Evolutionary conservation across 2,113 vertebrate genomes (phyloP).

Genomic region (Semnornis frantzii): DNA sequence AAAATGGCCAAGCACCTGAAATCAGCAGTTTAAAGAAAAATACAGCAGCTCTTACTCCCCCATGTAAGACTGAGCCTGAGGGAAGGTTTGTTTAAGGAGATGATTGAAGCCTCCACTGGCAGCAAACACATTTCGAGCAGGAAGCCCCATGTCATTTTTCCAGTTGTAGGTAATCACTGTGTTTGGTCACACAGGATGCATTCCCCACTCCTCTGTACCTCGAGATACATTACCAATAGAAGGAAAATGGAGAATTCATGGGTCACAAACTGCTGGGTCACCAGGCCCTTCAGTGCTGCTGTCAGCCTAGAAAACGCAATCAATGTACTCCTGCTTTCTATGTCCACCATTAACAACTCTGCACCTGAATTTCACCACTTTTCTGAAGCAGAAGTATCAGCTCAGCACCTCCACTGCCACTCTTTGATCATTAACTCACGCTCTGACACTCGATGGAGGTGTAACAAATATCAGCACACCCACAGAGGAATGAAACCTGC

Average conservation of each 20-base stretch:
- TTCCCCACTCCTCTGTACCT: slow-evolving; percentile 24
- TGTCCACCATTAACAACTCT: slow-evolving; percentile 17
- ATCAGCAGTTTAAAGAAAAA: slow-evolving; percentile 27
- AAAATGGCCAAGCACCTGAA: slow-evolving; percentile 14
- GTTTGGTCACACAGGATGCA: not conserved
- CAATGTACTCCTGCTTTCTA: not conserved
- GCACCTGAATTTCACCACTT: not conserved
- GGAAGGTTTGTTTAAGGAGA: not conserved
- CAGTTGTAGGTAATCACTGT: not conserved
- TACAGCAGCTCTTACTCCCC: not conserved
- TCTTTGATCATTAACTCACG: slow-evolving; percentile 3
- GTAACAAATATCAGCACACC: not conserved
- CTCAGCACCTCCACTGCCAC: not conserved
- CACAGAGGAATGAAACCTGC: not conserved
- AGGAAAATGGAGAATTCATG: slow-evolving; percentile 69
- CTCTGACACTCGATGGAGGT: not conserved
- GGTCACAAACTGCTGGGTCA: slow-evolving; percentile 68
- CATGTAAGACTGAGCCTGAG: not conserved
- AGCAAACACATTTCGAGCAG: not conserved
- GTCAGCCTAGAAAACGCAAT: slow-evolving; percentile 44
- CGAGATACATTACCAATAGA: slow-evolving; percentile 49
- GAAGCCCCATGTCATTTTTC: not conserved
- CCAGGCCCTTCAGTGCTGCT: slow-evolving; percentile 53
- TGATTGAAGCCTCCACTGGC: not conserved
- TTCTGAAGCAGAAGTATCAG: slow-evolving; percentile 14